Base-by-base conservation (phyloP, 1,140 invertebrate genomes). In the Aphidius gifuensis region DNA sequence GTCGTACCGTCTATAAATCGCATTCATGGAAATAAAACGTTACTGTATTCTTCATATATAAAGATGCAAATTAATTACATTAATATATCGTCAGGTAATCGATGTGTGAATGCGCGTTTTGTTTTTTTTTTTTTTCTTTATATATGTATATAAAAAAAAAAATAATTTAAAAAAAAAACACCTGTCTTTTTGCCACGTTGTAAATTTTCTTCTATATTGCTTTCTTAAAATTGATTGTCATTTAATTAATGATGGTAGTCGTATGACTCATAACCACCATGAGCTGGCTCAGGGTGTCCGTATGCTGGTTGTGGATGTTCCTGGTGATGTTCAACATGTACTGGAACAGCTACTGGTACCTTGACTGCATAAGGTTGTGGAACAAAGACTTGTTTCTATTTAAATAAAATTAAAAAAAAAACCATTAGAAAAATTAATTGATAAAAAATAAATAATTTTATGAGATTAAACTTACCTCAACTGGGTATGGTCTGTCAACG, bases 381-480 rank as follows among this genome's bases (percentile, higher is more conserved):
- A 32, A 32, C 23, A 2, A 32, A 32, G 4, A 32, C 23, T 32
- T 32, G 23, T 32, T 32, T 32, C 23, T 32, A 32, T 3, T 3
- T 32, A 32, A 32, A 32, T 32, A 32, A 32, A 32, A 32, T 32
- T 32, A 32, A 32, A 3, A 32, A 32, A 32, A 3, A 32, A 32
- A 32, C 16, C 16, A 16, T 32, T 32, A 32, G 23, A 32, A 32
- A 32, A 3, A 32, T 1, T 32, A 32, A 3, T 32, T 32, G 1
- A 3, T 32, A 3, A 32, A 82, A 75, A 60, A 79, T 75, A 8
- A 85, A 83, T 45, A 80, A 76, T 59, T 85, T 83, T 23, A 85
- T 84, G 4, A 86, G 83, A 16, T 32, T 32, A 83, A 82, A 62
- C 85, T 85, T 62, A 88, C 86, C 69, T 86, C 84, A 21, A 88